Percentiles rank a stretch among this genome's conserved stretches.
Conservation (phyloP, 2,113 vertebrate species). For the Podilymbus podiceps region DNA sequence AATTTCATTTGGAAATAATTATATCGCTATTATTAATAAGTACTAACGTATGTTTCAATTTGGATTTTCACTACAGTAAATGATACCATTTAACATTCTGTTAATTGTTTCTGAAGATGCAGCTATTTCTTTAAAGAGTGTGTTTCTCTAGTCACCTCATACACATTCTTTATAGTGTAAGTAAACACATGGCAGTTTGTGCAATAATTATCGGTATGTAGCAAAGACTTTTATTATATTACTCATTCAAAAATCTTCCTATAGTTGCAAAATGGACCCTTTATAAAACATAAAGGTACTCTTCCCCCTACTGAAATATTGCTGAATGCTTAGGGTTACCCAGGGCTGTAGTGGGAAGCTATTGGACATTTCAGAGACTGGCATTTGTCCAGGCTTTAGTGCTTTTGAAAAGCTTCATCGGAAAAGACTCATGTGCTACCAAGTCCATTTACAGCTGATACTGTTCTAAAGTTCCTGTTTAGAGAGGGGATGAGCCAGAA, state of each 20-base stretch:
- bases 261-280: neutral
- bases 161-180: neutral
- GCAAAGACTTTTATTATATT: neutral
- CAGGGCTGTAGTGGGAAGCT: neutral
- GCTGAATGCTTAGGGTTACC: neutral
- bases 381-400: neutral
- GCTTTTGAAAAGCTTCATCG: neutral
- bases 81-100: neutral
- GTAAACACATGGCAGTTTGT: neutral
- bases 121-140: constrained; percentile 18
- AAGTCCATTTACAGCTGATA: neutral
- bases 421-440: neutral
- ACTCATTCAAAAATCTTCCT: neutral
- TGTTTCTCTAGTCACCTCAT: neutral
- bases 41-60: neutral
- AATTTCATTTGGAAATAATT: constrained; percentile 45
- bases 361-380: neutral
- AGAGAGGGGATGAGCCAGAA: neutral
- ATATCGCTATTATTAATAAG: constrained; percentile 3
- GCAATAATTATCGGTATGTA: neutral
- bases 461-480: neutral
- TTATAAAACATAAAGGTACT: neutral
- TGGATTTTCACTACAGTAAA: constrained; percentile 3
- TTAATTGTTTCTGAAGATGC: neutral
- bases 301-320: neutral